Evolutionary conservation across 2,797 vertebrate genomes (phyloP).

Genomic region (Hybognathus amarus): DNA sequence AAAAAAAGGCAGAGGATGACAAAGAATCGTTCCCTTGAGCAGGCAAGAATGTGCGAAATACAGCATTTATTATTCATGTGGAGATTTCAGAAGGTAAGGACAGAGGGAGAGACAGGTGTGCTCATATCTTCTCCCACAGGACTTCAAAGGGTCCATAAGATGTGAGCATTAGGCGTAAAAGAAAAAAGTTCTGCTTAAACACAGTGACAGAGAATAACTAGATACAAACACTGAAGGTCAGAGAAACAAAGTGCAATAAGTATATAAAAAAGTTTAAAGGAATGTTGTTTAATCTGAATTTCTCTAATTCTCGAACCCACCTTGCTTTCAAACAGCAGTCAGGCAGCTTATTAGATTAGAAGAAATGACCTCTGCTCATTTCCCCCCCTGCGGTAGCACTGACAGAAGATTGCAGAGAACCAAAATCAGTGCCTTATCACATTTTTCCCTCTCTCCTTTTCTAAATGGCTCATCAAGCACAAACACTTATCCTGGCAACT

Average conservation of each 20-base stretch:
- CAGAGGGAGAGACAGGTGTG: conserved; percentile 59
- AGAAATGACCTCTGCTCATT: conserved; percentile 50
- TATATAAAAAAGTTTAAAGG: conserved; percentile 1
- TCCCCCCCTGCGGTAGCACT: conserved; percentile 38
- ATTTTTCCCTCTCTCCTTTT: conserved; percentile 38
- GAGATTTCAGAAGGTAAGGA: conserved; percentile 68
- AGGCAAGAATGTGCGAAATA: conserved; percentile 48
- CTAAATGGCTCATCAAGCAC: conserved; percentile 61
- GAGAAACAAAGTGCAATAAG: conserved; percentile 1
- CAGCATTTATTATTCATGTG: conserved; percentile 67
- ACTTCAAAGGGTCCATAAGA: conserved; percentile 61
- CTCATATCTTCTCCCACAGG: conserved; percentile 57
- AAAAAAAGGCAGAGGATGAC: conserved; percentile 67
- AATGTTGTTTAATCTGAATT: conserved; percentile 35
- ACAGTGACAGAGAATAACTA: conserved; percentile 58
- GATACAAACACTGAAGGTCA: conserved; percentile 36
- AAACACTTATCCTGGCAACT: conserved; percentile 53
- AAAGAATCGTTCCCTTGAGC: conserved; percentile 59
- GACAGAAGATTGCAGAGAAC: conserved; percentile 29
- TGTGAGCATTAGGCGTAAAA: conserved; percentile 57
- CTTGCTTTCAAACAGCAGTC: conserved; percentile 33
- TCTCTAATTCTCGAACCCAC: conserved; percentile 9
- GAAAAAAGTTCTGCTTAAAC: conserved; percentile 52
- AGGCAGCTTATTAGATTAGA: conserved; percentile 57
- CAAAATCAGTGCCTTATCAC: conserved; percentile 42